Evolutionary conservation across 2,888 invertebrate genomes (phyloP).

Genomic region (Hypena proboscidalis): DNA sequence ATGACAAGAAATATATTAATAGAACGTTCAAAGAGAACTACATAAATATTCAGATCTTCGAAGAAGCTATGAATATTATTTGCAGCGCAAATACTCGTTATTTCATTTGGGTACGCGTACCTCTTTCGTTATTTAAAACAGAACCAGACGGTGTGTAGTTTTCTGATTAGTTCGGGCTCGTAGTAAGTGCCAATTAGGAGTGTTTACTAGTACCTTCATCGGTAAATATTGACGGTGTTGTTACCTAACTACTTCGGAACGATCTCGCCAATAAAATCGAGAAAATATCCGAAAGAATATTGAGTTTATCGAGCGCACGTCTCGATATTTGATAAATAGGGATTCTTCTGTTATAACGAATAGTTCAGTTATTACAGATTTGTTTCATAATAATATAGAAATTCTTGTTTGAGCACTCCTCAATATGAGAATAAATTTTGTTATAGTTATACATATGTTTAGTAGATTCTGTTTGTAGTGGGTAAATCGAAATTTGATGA

Average conservation of each 20-base stretch:
- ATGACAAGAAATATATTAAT: too few species aligned
- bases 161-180: constrained; percentile 47
- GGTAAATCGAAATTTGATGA: constrained; percentile 3
- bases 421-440: constrained; percentile 27
- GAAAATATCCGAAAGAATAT: constrained; percentile 31
- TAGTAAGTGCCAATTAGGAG: constrained; percentile 56
- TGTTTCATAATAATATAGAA: constrained; percentile 34
- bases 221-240: constrained; percentile 48
- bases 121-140: constrained; percentile 13
- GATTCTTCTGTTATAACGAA: constrained; percentile 39
- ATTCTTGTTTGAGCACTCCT: constrained; percentile 36
- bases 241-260: constrained; percentile 42
- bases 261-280: constrained; percentile 38
- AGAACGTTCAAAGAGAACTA: too few species aligned
- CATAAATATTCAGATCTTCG: too few species aligned
- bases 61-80: too few species aligned
- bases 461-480: constrained; percentile 2
- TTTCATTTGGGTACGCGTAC: not conserved
- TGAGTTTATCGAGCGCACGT: constrained; percentile 28
- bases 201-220: constrained; percentile 48
- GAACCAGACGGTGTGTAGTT: constrained; percentile 33
- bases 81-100: too few species aligned
- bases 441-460: constrained; percentile 5
- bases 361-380: constrained; percentile 39
- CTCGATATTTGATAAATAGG: constrained; percentile 38